Evolutionary conservation across 2,113 vertebrate genomes (phyloP).

Genomic region (Dryoscopus gambensis): DNA sequence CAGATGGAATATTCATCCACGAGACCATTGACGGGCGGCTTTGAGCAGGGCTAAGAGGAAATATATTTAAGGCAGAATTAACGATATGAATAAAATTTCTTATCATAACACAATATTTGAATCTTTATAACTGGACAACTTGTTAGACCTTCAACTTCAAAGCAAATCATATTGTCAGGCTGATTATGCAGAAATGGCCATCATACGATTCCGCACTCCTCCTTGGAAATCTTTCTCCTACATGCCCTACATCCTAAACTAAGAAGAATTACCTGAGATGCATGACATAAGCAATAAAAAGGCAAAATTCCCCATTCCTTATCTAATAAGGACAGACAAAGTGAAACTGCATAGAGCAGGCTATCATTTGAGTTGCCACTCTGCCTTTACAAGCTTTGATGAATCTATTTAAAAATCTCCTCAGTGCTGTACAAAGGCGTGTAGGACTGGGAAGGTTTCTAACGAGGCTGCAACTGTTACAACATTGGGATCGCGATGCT

Average conservation of each 20-base stretch:
- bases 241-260: not conserved
- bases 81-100: not conserved
- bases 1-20: constrained; percentile 70
- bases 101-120: not conserved
- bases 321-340: constrained; percentile 24
- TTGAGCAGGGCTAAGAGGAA: constrained; percentile 58
- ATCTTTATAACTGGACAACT: not conserved
- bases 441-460: not conserved
- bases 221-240: not conserved
- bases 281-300: not conserved
- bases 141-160: not conserved
- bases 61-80: not conserved
- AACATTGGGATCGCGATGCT: not conserved
- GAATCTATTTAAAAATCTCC: constrained; percentile 52
- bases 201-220: not conserved
- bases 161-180: not conserved
- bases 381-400: constrained; percentile 37
- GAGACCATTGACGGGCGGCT: constrained; percentile 70
- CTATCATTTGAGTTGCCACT: constrained; percentile 61
- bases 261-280: not conserved
- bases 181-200: not conserved
- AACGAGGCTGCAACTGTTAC: constrained; percentile 1
- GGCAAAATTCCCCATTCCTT: not conserved
- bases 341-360: constrained; percentile 26
- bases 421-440: not conserved